Conservation (phyloP, 2,113 vertebrate species). For the Bothrops jararaca region DNA sequence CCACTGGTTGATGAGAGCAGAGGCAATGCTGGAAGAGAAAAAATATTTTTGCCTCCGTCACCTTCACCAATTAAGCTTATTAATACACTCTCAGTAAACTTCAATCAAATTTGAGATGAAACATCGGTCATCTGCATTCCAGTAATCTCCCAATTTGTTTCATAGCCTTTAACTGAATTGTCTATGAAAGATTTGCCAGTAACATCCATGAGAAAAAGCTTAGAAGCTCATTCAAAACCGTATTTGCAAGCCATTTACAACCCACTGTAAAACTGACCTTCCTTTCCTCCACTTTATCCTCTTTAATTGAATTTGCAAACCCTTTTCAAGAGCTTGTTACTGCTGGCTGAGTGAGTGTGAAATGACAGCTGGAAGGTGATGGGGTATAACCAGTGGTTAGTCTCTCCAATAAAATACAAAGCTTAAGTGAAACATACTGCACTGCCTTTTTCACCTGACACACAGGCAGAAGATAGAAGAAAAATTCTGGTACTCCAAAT, state of each 20-base stretch:
- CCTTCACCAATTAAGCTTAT: not conserved
- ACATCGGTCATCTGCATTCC: not conserved
- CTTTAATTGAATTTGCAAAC: not conserved
- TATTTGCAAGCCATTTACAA: not conserved
- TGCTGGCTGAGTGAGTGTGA: not conserved
- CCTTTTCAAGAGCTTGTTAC: not conserved
- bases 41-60: not conserved
- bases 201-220: not conserved
- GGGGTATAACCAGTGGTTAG: not conserved
- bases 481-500: not conserved
- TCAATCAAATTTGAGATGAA: not conserved
- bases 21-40: not conserved
- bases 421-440: not conserved
- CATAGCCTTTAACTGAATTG: not conserved
- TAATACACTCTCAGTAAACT: not conserved
- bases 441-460: not conserved
- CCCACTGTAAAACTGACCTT: not conserved
- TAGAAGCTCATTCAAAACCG: not conserved
- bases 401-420: not conserved
- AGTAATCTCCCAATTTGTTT: not conserved
- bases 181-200: not conserved
- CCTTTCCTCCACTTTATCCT: not conserved
- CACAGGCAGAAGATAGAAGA: not conserved
- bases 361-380: not conserved
- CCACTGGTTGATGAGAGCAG: not conserved